Percentiles rank a stretch among this genome's conserved stretches.
phyloP scores from a whole-genome alignment of 2,797 vertebrate species.

The Oreochromis mossambicus region DNA sequence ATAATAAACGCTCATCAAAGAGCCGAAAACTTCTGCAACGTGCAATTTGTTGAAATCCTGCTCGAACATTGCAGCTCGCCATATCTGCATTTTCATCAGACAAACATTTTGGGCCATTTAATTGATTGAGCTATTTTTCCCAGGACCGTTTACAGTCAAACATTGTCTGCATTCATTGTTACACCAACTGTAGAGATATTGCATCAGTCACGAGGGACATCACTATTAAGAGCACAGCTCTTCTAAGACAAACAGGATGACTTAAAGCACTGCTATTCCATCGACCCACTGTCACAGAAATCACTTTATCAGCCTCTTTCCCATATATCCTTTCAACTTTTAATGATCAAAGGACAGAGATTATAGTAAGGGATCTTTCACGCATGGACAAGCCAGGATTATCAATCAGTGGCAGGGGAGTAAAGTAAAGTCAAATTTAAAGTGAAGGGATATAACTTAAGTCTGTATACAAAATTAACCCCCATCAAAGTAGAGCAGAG shows the following conservation, averaged over 20 bases:
- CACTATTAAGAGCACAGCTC: conserved; percentile 75
- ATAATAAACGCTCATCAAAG: conserved; percentile 38
- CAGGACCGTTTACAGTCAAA: conserved; percentile 72
- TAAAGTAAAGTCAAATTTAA: conserved; percentile 66
- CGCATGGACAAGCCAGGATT: conserved; percentile 66
- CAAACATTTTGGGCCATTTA: conserved; percentile 72
- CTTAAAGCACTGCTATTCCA: conserved; percentile 73
- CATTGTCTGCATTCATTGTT: conserved; percentile 71
- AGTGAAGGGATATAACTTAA: conserved; percentile 67
- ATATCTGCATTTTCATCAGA: conserved; percentile 73
- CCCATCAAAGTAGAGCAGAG: conserved; percentile 60
- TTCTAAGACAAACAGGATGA: conserved; percentile 79
- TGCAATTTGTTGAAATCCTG: conserved; percentile 71
- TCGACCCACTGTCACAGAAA: conserved; percentile 76
- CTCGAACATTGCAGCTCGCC: conserved; percentile 46
- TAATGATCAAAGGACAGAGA: conserved; percentile 78
- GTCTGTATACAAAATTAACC: conserved; percentile 70
- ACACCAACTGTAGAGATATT: conserved; percentile 70
- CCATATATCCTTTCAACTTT: conserved; percentile 77
- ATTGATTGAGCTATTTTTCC: conserved; percentile 72
- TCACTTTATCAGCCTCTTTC: conserved; percentile 77
- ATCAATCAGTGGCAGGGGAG: conserved; percentile 70
- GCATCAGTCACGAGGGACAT: conserved; percentile 82
- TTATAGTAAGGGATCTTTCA: conserved; percentile 73
- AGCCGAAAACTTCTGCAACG: conserved; percentile 40